Conservation (phyloP, 2,888 invertebrate genomes). For the Nowickia ferox region DNA sequence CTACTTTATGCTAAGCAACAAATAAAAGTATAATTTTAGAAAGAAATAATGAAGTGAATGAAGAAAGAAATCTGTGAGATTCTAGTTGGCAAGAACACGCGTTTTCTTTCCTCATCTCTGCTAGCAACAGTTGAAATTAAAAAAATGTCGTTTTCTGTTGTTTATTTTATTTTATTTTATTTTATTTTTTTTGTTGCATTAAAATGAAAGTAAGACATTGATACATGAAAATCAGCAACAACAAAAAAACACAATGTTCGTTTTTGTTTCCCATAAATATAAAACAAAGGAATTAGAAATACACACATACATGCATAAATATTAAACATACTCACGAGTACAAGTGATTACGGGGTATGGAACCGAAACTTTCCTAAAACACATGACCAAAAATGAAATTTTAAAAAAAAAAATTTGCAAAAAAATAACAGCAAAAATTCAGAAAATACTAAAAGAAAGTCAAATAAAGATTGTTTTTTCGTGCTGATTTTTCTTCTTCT, state of each 20-base stretch:
- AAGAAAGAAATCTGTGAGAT: conserved; percentile 39
- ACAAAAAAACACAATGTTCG: conserved; percentile 44
- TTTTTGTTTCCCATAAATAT: conserved; percentile 68
- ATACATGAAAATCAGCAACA: neutral
- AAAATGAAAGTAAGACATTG: conserved; percentile 55
- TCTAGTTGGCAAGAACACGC: conserved; percentile 46
- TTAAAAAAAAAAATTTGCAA: neutral
- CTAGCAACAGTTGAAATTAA: conserved; percentile 18
- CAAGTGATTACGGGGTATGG: conserved; percentile 6
- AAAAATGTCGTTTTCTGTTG: conserved; percentile 36
- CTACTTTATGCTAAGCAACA: conserved; percentile 19
- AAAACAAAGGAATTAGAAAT: conserved; percentile 64
- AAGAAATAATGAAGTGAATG: neutral
- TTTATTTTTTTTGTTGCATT: neutral
- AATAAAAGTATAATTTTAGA: conserved; percentile 16
- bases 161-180: too few relatives aligned
- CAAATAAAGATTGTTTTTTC: conserved; percentile 35
- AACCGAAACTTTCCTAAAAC: conserved; percentile 35
- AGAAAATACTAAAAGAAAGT: conserved; percentile 36
- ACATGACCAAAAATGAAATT: conserved; percentile 58
- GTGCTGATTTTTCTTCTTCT: conserved; percentile 30
- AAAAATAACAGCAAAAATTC: conserved; percentile 4
- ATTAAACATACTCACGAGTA: too few relatives aligned
- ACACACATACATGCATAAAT: neutral
- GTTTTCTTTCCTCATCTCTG: neutral